Percentiles rank a stretch among this genome's conserved stretches.
Conservation (phyloP, 1,140 invertebrate species). For the Drosophila sucinea region DNA sequence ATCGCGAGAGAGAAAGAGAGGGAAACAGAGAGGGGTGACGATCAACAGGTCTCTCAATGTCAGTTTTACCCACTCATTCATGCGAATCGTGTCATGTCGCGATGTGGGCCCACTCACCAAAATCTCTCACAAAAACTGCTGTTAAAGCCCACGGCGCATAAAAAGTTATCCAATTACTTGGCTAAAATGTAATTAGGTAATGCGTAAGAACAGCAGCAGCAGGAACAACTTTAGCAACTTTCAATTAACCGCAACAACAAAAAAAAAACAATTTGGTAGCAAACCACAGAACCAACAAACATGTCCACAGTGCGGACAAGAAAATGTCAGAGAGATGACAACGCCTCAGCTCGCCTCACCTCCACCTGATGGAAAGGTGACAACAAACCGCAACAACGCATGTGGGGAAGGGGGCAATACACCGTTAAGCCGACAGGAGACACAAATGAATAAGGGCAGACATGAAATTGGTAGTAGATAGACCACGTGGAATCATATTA, state of each 20-base stretch:
- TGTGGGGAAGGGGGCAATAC: neutral
- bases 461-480: slow-evolving; percentile 3
- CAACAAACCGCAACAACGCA: slow-evolving; percentile 29
- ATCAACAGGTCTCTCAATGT: slow-evolving; percentile 57
- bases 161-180: slow-evolving; percentile 36
- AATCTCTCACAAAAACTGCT: slow-evolving; percentile 21
- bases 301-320: slow-evolving; percentile 45
- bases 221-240: slow-evolving; percentile 44
- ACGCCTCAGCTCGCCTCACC: slow-evolving; percentile 17
- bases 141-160: slow-evolving; percentile 26
- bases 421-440: slow-evolving; percentile 51
- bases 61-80: slow-evolving; percentile 66
- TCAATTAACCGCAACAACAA: slow-evolving; percentile 31
- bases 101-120: slow-evolving; percentile 38
- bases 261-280: slow-evolving; percentile 30
- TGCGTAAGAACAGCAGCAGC: slow-evolving; percentile 46
- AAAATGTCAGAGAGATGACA: slow-evolving; percentile 40
- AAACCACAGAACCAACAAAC: slow-evolving; percentile 39
- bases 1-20: slow-evolving; percentile 8
- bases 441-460: slow-evolving; percentile 40
- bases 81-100: slow-evolving; percentile 44
- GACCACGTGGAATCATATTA: slow-evolving; percentile 19
- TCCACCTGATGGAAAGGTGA: slow-evolving; percentile 43
- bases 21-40: neutral
- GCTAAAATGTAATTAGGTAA: slow-evolving; percentile 58